Evolutionary conservation across 2,888 invertebrate genomes (phyloP), one percentile per base, ranked within the genome.

Genomic region (Rhopalosiphum nymphaeae): DNA sequence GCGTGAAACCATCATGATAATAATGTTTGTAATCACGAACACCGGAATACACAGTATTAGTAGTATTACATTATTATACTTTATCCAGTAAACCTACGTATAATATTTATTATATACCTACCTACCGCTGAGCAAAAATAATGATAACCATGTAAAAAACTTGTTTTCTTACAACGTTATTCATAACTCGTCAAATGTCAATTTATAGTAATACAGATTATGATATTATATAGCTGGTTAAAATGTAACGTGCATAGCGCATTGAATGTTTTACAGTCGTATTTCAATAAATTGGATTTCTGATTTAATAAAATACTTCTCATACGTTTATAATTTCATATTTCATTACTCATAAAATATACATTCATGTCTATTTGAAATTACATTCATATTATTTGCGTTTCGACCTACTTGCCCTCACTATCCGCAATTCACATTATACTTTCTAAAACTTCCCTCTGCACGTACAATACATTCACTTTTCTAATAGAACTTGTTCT

Each of bases 391-490:
- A 21, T 21, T 57, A 78, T 78, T 78, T 78, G 21, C 36, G 36
- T 21, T 57, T 29, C 89, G 89, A 89, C 89, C 89, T 89, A 89
- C 57, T 89, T 57, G 57, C 57, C 57, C 57, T 89, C 57, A 26
- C 7, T 44, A 10, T 16, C 13, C 13, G 57, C 29, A 44, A 44
- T 56, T 29, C 29, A 29, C 29, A 29, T 86, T 29, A 84, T 44
- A 89, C 89, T 89, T 89, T 89, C 89, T 89, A 89, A 44, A 57
- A 57, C 57, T 89, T 57, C 89, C 89, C 57, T 89, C 44, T 57
- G 7, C 42, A 3, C 16, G 16, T 36, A 36, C 16, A n/a, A 67
- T 44, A 61, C 89, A 57, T 89, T 89, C 89, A 61, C 89, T 89
- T 89, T 89, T 57, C 57, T 89, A 57, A 89, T 44, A 44, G 57